Evolutionary conservation across 2,797 vertebrate species (phyloP).

Genomic region (Ceryle rudis): DNA sequence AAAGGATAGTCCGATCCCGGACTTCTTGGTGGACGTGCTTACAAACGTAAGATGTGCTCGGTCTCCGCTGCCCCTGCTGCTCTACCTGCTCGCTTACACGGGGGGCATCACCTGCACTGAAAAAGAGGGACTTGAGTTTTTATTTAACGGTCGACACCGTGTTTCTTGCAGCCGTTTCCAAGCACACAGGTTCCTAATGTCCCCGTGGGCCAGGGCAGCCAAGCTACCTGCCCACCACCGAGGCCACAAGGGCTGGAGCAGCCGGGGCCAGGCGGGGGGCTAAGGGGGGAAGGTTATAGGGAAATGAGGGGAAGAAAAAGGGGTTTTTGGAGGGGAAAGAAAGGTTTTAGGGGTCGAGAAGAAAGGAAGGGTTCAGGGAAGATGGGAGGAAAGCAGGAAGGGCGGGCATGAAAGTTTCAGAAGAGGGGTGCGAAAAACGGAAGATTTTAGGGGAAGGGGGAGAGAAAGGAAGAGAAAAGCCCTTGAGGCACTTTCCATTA

Average conservation of each 20-base stretch:
- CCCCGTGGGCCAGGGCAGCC: not conserved
- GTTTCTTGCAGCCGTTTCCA: not conserved
- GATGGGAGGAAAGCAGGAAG: too few species aligned
- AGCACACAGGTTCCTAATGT: rapidly evolving
- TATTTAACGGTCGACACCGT: rapidly evolving
- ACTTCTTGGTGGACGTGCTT: not conserved
- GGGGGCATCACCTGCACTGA: not conserved
- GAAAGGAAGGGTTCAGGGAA: not conserved
- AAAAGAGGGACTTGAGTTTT: not conserved
- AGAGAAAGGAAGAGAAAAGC: not conserved
- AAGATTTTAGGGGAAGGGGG: too few species aligned
- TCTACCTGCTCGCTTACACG: rapidly evolving
- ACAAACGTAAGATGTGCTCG: rapidly evolving
- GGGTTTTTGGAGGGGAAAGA: too few species aligned
- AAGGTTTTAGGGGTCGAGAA: too few species aligned
- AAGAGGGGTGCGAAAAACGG: too few species aligned
- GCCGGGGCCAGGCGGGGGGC: too few species aligned
- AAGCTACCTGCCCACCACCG: not conserved
- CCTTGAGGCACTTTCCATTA: not conserved
- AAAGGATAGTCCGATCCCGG: not conserved
- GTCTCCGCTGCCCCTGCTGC: too few species aligned
- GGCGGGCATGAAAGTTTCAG: too few species aligned
- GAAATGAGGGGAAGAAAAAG: too few species aligned
- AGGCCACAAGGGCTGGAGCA: too few species aligned
- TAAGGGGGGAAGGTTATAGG: too few species aligned